Conservation (phyloP, 2,888 invertebrate species). For the Schizaphis graminum region DNA sequence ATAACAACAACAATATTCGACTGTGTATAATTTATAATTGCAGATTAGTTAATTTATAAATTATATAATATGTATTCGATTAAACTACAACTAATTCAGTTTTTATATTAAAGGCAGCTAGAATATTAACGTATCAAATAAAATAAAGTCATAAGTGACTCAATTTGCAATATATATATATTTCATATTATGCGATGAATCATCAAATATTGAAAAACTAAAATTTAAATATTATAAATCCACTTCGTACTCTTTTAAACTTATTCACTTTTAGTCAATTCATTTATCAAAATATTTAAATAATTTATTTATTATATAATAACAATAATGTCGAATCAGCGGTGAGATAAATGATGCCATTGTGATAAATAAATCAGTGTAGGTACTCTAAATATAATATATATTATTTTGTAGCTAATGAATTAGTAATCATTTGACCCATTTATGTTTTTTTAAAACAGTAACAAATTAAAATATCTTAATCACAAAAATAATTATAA, state of each 20-base stretch:
- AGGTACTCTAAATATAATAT: neutral
- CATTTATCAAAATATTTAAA: neutral
- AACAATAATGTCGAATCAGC: neutral
- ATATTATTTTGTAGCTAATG: neutral
- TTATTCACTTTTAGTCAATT: neutral
- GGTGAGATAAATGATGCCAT: neutral
- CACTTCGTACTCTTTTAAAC: neutral
- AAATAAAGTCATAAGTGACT: neutral
- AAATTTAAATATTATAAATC: neutral
- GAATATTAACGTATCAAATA: neutral
- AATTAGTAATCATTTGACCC: neutral
- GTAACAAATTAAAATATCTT: neutral
- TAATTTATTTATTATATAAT: neutral
- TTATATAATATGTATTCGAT: neutral
- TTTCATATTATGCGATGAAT: neutral
- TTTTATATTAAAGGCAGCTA: neutral
- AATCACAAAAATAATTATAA: neutral
- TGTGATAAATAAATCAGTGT: neutral
- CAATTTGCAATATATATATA: neutral
- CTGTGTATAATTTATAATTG: neutral
- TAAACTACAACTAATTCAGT: neutral
- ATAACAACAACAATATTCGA: neutral
- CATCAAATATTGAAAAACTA: neutral
- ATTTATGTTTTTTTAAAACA: neutral
- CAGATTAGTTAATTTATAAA: too few relatives aligned